Evolutionary conservation across 2,888 invertebrate genomes (phyloP).

Genomic region (Cheilosia variabilis): DNA sequence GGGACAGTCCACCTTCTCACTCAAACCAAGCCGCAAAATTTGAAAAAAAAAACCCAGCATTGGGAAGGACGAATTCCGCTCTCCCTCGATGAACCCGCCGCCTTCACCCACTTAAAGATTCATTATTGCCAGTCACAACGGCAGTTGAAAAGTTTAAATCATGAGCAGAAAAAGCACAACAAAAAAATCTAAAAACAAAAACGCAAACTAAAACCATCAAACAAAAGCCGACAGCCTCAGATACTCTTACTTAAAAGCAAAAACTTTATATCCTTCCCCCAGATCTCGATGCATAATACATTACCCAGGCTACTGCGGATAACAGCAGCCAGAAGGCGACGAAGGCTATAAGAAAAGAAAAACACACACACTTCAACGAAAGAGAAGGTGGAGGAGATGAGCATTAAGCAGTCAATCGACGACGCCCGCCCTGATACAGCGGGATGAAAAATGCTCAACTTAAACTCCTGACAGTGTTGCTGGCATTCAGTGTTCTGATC

Average conservation of each 20-base stretch:
- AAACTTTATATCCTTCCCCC: constrained; percentile 19
- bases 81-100: neutral
- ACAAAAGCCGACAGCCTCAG: constrained; percentile 10
- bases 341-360: constrained; percentile 23
- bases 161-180: neutral
- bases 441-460: constrained; percentile 5
- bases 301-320: constrained; percentile 35
- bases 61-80: neutral
- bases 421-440: neutral
- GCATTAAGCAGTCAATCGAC: constrained; percentile 1
- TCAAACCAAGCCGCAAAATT: neutral
- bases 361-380: constrained; percentile 14
- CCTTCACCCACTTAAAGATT: constrained; percentile 2
- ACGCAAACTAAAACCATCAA: constrained; percentile 24
- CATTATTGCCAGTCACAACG: constrained; percentile 11
- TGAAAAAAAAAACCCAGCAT: neutral
- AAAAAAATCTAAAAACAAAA: neutral
- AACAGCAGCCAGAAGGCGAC: constrained; percentile 3
- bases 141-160: constrained; percentile 8
- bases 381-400: neutral
- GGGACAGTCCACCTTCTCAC: neutral
- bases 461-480: neutral
- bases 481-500: constrained; percentile 2
- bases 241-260: neutral
- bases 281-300: constrained; percentile 59